Percentiles rank a stretch among this genome's conserved stretches.
phyloP scores from a whole-genome alignment of 2,888 invertebrate genomes.

The Rapana venosa region DNA sequence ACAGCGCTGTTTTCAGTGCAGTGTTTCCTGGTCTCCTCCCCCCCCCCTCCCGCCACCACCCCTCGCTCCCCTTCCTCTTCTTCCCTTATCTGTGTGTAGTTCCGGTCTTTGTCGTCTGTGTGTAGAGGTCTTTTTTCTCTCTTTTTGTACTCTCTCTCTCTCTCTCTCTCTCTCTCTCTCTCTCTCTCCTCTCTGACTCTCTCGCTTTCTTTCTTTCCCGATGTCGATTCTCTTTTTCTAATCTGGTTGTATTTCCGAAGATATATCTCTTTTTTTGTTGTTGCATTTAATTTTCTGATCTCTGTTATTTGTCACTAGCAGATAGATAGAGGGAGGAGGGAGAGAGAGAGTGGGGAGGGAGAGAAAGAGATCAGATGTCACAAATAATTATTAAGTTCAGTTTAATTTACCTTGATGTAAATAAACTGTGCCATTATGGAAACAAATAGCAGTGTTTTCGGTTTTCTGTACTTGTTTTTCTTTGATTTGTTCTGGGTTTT shows the following conservation, averaged over 20 bases:
- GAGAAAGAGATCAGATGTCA: background rate
- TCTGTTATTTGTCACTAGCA: too few relatives aligned
- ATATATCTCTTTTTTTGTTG: too few relatives aligned
- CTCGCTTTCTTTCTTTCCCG: too few relatives aligned
- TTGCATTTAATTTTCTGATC: too few relatives aligned
- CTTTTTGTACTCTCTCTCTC: background rate
- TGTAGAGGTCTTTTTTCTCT: too few relatives aligned
- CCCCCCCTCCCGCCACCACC: background rate
- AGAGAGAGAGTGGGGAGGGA: too few relatives aligned
- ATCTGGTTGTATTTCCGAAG: too few relatives aligned
- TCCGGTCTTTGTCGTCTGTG: background rate
- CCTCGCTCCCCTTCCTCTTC: background rate
- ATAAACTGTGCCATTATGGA: background rate
- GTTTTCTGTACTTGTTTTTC: too few relatives aligned
- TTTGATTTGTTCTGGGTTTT: too few relatives aligned
- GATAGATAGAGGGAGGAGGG: too few relatives aligned
- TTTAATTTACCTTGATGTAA: background rate
- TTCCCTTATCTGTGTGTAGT: background rate
- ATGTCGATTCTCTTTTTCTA: too few relatives aligned
- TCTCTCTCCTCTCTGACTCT: background rate
- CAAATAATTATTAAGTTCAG: background rate
- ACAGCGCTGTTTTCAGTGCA: background rate
- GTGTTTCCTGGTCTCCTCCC: background rate
- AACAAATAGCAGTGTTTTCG: background rate
- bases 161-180: background rate